Percentiles rank a stretch among this genome's conserved stretches.
phyloP scores from a whole-genome alignment of 2,113 vertebrate genomes.

The Prolemur simus region DNA sequence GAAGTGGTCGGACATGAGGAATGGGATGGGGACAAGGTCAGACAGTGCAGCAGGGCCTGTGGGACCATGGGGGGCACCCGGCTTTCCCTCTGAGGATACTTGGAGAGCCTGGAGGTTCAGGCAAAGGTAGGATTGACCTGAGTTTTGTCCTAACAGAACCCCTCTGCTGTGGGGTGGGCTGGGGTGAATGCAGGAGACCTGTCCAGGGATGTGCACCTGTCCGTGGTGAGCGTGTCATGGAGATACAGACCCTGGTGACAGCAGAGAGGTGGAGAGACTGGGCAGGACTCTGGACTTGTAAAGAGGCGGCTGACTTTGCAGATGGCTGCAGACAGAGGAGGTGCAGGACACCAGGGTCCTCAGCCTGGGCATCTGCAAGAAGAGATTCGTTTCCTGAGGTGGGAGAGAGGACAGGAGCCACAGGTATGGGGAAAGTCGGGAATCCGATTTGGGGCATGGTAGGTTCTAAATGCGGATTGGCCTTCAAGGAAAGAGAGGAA shows the following conservation, averaged over 20 bases:
- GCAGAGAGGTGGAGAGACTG: rapidly evolving
- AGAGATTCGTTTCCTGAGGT: background rate
- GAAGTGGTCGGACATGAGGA: background rate
- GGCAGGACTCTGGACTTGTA: no score
- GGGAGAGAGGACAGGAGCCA: background rate
- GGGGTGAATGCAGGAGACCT: background rate
- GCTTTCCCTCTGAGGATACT: background rate
- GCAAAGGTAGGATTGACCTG: no score
- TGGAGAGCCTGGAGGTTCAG: background rate
- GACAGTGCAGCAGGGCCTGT: rapidly evolving
- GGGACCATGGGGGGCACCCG: background rate
- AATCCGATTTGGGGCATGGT: no score
- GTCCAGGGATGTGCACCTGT: rapidly evolving
- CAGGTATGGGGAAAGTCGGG: background rate
- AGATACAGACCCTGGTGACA: rapidly evolving
- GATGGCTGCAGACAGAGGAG: background rate
- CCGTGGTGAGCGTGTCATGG: background rate
- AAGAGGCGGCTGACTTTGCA: background rate
- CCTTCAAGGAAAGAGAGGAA: background rate
- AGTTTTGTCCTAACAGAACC: background rate
- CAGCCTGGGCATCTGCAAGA: background rate
- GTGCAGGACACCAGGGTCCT: background rate
- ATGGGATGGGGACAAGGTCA: background rate
- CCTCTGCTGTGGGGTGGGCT: no score
- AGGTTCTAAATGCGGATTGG: background rate